Conservation (phyloP, 2,113 vertebrate species). For the Scomber colias region DNA sequence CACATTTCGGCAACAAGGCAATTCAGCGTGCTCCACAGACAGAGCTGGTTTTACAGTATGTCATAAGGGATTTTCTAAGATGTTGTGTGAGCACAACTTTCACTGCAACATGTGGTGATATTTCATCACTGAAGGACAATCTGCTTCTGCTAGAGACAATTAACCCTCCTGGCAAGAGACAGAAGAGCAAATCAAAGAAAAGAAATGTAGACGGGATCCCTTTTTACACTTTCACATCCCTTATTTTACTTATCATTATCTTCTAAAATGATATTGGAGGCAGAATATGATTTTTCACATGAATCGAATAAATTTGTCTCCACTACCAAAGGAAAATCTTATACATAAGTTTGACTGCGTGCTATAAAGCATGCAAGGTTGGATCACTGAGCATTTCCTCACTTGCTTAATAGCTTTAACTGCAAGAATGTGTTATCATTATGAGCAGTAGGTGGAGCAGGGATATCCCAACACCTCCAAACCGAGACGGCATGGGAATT, state of each 20-base stretch:
- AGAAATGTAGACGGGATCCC: neutral
- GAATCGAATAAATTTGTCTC: constrained; percentile 7
- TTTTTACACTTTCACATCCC: constrained; percentile 26
- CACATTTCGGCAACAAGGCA: too few species aligned
- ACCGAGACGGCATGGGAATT: neutral
- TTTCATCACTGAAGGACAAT: constrained; percentile 46
- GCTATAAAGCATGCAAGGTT: neutral
- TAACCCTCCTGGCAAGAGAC: constrained; percentile 10
- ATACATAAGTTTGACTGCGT: neutral
- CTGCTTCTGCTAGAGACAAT: constrained; percentile 30
- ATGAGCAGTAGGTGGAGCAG: neutral
- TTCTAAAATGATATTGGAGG: constrained; percentile 21
- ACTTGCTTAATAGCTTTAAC: constrained; percentile 9
- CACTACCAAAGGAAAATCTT: neutral
- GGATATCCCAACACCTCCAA: neutral
- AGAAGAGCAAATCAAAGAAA: constrained; percentile 22
- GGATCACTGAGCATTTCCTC: neutral
- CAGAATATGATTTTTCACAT: constrained; percentile 16
- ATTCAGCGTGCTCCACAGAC: too few species aligned
- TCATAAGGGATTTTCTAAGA: constrained; percentile 48
- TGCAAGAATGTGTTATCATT: neutral
- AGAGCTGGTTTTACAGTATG: constrained; percentile 46
- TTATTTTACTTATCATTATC: constrained; percentile 38
- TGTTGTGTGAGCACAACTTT: constrained; percentile 23
- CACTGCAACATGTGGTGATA: neutral